Conservation (phyloP, 92 coral and sea anemone species). For the Porites cylindrica region DNA sequence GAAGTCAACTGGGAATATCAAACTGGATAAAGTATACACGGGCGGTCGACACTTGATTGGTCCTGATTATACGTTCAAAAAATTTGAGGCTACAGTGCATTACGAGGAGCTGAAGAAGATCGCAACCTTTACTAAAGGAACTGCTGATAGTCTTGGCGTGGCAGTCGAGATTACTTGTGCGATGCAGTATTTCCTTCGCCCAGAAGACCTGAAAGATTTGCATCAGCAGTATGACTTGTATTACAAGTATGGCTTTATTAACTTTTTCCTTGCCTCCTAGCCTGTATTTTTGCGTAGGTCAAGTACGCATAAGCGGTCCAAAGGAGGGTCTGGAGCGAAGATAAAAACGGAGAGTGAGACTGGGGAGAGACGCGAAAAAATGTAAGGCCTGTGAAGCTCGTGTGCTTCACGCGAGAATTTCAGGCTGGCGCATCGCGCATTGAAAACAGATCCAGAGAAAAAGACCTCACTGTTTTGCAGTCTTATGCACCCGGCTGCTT, state of each 20-base stretch:
- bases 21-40: slow-evolving; percentile 57
- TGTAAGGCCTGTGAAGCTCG: no score
- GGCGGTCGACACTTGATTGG: slow-evolving; percentile 69
- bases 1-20: slow-evolving; percentile 75
- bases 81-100: slow-evolving; percentile 70
- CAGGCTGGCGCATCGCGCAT: no score
- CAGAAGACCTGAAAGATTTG: slow-evolving; percentile 71
- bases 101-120: slow-evolving; percentile 54
- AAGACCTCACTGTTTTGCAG: no score
- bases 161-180: slow-evolving; percentile 73
- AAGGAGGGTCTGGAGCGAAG: no score
- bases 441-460: no score
- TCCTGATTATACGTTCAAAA: slow-evolving; percentile 79
- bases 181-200: slow-evolving; percentile 71
- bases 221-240: slow-evolving; percentile 77
- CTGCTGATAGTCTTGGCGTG: slow-evolving; percentile 36
- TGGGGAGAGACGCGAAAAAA: no score
- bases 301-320: no score
- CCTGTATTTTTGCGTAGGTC: no score
- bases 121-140: slow-evolving; percentile 42
- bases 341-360: no score
- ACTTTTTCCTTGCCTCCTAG: background rate
- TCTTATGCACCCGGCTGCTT: no score
- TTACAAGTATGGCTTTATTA: slow-evolving; percentile 44
- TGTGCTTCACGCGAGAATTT: no score